Evolutionary conservation across 2,888 invertebrate species (phyloP), one percentile per base, ranked within the genome.

Genomic region (Formica aserva): DNA sequence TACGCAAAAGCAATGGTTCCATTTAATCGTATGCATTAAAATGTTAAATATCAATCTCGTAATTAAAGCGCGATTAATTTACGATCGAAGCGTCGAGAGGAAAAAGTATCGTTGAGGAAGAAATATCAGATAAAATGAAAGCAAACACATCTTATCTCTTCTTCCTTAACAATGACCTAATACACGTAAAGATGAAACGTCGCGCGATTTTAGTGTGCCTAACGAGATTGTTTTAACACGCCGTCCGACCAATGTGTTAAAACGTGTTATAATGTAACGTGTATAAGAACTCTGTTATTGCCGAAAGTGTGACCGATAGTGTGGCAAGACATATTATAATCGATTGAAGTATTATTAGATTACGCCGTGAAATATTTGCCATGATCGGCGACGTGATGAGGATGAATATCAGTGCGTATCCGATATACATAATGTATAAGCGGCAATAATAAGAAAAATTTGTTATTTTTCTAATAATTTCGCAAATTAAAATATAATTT

Each of bases 321-420:
- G 26, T 22, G 6, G 60, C 26, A 22, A 57, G 1, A 60, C n/a
- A 71, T 48, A 48, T 41, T 55, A 38, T 67, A 63, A 55, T 48
- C 9, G 26, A 32, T 65, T 78, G 5, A 72, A 71, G 32, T 63
- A 65, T 76, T 82, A 82, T 60, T 76, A 82, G 48, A 82, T 76
- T 82, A 82, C 45, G 76, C 22, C 65, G 78, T 52, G 26, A 71
- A 55, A 41, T 76, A 52, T 82, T 63, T 45, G 75, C 26, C 38
- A 18, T 38, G 26, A 60, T 60, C 32, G 32, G 45, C 52, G 41
- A 62, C 26, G 26, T 29, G 57, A 78, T 26, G 72, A 78, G 45
- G 32, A 26, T 26, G 26, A 60, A 60, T 71, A 60, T 80, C 60
- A 45, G 45, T 60, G 32, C 32, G 1, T 41, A 48, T 35, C 26